A percentile compares a stretch with the other conserved stretches of the same genome.
phyloP scores from a whole-genome alignment of 2,888 invertebrate species.

The Julus scandinavius region DNA sequence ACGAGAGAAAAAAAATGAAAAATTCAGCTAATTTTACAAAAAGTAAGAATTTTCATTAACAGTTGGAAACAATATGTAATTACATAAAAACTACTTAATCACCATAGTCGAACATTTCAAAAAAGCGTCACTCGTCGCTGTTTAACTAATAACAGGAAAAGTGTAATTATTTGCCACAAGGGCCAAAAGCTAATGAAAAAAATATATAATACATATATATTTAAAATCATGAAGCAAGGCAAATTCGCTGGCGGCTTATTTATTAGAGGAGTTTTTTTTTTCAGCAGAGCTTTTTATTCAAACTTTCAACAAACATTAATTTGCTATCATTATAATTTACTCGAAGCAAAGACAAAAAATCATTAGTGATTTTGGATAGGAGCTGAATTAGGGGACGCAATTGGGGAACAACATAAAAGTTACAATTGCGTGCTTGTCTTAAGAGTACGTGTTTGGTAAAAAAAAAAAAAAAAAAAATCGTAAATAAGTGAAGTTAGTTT shows the following conservation, averaged over 20 bases:
- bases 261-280: conserved; percentile 31
- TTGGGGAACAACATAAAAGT: not conserved
- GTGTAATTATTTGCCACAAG: conserved; percentile 35
- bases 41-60: not conserved
- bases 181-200: conserved; percentile 28
- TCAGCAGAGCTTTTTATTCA: not conserved
- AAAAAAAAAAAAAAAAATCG: not conserved
- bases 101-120: not conserved
- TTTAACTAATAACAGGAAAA: conserved; percentile 42
- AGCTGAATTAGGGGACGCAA: not conserved
- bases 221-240: not conserved
- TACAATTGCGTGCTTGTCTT: conserved; percentile 28
- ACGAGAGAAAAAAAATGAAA: not conserved
- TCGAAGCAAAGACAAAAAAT: conserved; percentile 24
- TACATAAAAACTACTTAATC: not conserved
- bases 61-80: not conserved
- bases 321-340: conserved; percentile 39
- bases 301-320: conserved; percentile 42
- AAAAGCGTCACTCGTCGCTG: conserved; percentile 3
- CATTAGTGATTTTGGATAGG: conserved; percentile 30
- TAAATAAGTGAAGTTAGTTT: conserved; percentile 10
- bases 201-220: not conserved
- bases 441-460: not conserved
- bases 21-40: not conserved
- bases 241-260: conserved; percentile 20